Conservation (phyloP, 1,140 invertebrate species). For the Brachionus sp. region DNA sequence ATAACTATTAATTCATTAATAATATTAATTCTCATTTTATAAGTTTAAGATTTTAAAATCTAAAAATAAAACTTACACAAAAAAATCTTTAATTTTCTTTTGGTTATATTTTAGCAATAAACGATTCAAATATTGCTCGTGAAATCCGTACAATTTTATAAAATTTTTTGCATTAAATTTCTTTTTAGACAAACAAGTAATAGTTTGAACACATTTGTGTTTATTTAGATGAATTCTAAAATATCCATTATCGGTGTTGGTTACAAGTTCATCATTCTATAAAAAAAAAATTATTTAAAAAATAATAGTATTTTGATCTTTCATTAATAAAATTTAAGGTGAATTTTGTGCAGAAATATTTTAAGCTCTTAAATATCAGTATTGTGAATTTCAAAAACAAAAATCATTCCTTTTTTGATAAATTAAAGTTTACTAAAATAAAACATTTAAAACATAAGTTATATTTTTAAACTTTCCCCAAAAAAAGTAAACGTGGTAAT, state of each 20-base stretch:
- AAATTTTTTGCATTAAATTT: conserved; percentile 55
- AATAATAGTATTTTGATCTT: no score
- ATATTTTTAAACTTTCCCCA: no score
- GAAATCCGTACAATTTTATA: conserved; percentile 57
- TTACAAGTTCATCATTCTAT: conserved; percentile 53
- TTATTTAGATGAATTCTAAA: conserved; percentile 57
- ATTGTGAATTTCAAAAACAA: no score
- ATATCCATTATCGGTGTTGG: conserved; percentile 52
- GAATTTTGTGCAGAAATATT: no score
- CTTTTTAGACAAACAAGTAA: conserved; percentile 57
- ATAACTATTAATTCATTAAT: no score
- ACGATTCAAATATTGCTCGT: conserved; percentile 58
- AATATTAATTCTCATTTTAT: no score
- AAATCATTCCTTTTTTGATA: no score
- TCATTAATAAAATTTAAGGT: no score
- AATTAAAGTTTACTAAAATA: no score
- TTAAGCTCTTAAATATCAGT: no score
- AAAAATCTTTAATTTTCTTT: conserved; percentile 57
- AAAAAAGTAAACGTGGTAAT: no score
- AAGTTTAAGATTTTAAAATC: neutral
- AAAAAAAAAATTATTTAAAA: conserved; percentile 37
- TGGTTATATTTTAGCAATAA: conserved; percentile 54
- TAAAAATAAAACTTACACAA: conserved; percentile 50
- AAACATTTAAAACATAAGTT: no score
- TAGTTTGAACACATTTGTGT: conserved; percentile 55